Conservation (phyloP, 2,113 vertebrate genomes). For the Gobius niger region DNA sequence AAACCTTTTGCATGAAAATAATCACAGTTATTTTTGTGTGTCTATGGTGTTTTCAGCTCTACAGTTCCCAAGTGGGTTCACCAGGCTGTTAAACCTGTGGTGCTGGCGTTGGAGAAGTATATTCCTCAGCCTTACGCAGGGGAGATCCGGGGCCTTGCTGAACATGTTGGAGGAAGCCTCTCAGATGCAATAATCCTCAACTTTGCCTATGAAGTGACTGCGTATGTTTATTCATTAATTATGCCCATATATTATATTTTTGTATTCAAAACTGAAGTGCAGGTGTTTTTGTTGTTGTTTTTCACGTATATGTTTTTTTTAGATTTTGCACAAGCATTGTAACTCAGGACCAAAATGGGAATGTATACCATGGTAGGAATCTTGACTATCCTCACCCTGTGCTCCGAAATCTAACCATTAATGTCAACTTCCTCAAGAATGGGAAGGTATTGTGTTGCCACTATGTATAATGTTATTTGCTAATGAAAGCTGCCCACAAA, state of each 20-base stretch:
- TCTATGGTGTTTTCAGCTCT: slow-evolving; percentile 57
- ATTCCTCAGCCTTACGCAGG: slow-evolving; percentile 80
- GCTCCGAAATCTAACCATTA: slow-evolving; percentile 83
- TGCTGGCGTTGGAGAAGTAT: slow-evolving; percentile 65
- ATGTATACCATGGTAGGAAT: slow-evolving; percentile 90
- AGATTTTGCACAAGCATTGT: slow-evolving; percentile 95
- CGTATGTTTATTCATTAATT: slow-evolving; percentile 76
- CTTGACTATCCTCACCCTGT: slow-evolving; percentile 84
- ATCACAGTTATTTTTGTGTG: too few relatives aligned
- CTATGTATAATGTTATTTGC: background rate
- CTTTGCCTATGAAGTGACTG: slow-evolving; percentile 87
- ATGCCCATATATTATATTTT: background rate
- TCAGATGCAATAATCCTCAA: slow-evolving; percentile 85
- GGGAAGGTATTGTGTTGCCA: slow-evolving; percentile 74
- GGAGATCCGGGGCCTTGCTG: slow-evolving; percentile 83
- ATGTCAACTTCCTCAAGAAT: slow-evolving; percentile 81
- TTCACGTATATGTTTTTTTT: slow-evolving; percentile 15
- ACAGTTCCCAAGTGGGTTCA: slow-evolving; percentile 85
- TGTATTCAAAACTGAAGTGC: background rate
- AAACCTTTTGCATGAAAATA: too few relatives aligned
- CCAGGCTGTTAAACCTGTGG: slow-evolving; percentile 61
- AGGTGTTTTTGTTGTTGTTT: background rate
- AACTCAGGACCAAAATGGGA: slow-evolving; percentile 84
- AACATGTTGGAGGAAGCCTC: slow-evolving; percentile 65
- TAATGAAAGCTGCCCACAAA: background rate